A percentile compares a stretch with the other conserved stretches of the same genome.
These are phyloP conservation scores for Augochlora pura DNA, from an alignment of 1,140 invertebrate genomes.

Conservation along the genomic window DNA sequence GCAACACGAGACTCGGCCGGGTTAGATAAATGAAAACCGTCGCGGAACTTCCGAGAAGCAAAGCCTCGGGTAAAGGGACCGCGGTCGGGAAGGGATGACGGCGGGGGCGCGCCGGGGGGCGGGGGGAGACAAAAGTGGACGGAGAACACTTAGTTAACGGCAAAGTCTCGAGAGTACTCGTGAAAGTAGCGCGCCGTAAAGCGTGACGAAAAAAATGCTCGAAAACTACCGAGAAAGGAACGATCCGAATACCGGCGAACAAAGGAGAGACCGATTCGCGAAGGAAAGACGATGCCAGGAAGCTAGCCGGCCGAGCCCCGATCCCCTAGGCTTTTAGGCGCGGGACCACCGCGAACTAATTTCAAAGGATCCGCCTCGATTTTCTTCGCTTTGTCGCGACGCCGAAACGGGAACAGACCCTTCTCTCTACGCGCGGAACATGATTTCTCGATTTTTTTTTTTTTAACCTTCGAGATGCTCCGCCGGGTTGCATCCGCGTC, in stretches of 20 bases:
- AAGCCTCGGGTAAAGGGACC: background rate
- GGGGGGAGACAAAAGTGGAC: conserved; percentile 21
- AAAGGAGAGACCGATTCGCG: background rate
- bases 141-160: conserved; percentile 48
- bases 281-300: background rate
- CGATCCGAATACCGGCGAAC: background rate
- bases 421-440: too few relatives aligned
- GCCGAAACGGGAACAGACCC: too few relatives aligned
- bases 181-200: conserved; percentile 38
- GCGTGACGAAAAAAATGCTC: conserved; percentile 39
- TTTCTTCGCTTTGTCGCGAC: too few relatives aligned
- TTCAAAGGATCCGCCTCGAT: background rate
- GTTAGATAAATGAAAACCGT: conserved; percentile 26
- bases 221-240: conserved; percentile 11
- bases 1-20: background rate
- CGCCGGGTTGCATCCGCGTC: too few relatives aligned
- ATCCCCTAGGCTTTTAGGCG: background rate
- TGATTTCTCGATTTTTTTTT: too few relatives aligned
- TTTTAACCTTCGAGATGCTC: too few relatives aligned
- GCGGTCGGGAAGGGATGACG: background rate
- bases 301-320: background rate
- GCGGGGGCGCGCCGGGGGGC: background rate
- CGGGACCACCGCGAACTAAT: background rate
- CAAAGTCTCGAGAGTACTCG: conserved; percentile 40
- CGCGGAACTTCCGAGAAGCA: conserved; percentile 10